Conservation (phyloP, 2,113 vertebrate genomes). For the Chloropsis hardwickii region DNA sequence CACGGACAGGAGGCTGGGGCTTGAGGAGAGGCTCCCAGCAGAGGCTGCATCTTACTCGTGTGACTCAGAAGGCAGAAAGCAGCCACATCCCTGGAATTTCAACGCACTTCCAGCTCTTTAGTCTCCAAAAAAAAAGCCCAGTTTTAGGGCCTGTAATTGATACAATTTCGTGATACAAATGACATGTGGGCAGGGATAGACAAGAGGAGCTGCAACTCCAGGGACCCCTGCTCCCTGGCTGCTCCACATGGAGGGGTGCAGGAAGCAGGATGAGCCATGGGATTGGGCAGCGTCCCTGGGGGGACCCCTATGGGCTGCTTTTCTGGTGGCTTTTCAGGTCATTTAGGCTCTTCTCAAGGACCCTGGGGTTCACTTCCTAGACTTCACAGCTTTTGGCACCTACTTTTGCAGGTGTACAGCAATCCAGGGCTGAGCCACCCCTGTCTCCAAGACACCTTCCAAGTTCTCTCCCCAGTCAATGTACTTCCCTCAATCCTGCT, state of each 20-base stretch:
- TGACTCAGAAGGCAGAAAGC: neutral
- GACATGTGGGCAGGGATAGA: accelerated
- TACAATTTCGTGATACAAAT: accelerated
- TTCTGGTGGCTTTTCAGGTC: neutral
- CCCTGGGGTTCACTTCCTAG: neutral
- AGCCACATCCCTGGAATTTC: neutral
- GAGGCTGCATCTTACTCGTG: accelerated
- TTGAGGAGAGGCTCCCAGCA: neutral
- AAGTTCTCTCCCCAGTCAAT: neutral
- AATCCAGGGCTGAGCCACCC: neutral
- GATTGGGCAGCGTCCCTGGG: neutral
- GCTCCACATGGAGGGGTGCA: accelerated
- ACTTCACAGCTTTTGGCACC: neutral
- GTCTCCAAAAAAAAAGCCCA: neutral
- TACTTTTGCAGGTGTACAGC: neutral
- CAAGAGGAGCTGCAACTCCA: neutral
- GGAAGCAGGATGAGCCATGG: neutral
- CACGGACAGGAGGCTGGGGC: neutral
- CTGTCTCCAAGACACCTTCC: neutral
- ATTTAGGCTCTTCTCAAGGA: neutral
- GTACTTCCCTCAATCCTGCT: neutral
- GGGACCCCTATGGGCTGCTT: neutral
- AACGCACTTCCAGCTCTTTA: neutral
- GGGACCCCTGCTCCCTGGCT: accelerated
- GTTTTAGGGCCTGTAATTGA: neutral